A percentile compares a stretch with the other conserved stretches of the same genome.
Evolutionary conservation across 2,797 vertebrate genomes (phyloP).

Genomic region (Lophotriccus pileatus): DNA sequence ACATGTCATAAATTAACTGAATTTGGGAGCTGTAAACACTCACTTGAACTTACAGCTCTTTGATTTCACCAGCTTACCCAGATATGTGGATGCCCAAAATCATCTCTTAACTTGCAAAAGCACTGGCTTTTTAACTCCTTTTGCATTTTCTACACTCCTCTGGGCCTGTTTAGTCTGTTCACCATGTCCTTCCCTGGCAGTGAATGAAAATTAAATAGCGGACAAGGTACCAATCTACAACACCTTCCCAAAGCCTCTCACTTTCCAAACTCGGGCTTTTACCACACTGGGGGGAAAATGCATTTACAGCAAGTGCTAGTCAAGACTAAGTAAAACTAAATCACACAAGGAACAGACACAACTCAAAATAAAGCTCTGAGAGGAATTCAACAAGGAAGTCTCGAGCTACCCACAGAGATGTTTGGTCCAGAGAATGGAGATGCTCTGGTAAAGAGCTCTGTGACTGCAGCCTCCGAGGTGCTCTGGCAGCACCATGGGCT

Average conservation of each 20-base stretch:
- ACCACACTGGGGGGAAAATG: rapidly evolving
- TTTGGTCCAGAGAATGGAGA: background rate
- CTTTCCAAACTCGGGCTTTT: background rate
- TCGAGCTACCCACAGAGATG: background rate
- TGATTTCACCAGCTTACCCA: conserved; percentile 13
- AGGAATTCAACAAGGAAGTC: conserved; percentile 31
- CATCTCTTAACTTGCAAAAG: background rate
- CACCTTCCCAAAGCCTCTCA: background rate
- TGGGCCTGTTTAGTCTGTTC: background rate
- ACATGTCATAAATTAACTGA: conserved; percentile 72
- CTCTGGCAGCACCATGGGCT: background rate
- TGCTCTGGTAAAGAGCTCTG: background rate
- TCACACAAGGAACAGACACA: background rate
- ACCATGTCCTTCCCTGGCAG: background rate
- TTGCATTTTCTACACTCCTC: background rate
- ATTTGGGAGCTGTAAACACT: conserved; percentile 62
- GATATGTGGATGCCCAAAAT: background rate
- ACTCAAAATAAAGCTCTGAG: background rate
- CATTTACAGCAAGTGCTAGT: background rate
- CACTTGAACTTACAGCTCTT: conserved; percentile 47
- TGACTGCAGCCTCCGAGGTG: background rate
- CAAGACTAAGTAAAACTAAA: background rate
- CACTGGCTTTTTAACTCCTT: background rate
- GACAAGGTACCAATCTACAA: background rate
- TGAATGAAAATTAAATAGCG: background rate